Conservation (phyloP, 2,888 invertebrate genomes). For the Cephus sareptanus region DNA sequence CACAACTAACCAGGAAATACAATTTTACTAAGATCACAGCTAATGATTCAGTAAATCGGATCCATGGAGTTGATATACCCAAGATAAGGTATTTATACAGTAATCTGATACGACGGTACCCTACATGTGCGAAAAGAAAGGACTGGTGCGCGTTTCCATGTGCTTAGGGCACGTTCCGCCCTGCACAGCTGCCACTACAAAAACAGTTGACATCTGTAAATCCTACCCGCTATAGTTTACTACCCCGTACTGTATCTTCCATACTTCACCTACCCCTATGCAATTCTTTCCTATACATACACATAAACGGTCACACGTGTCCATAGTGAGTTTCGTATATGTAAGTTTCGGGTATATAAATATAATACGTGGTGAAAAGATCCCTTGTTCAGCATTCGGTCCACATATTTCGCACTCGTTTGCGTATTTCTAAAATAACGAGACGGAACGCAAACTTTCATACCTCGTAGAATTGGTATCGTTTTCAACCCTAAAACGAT, state of each 20-base stretch:
- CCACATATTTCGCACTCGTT: constrained; percentile 12
- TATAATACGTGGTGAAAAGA: constrained; percentile 19
- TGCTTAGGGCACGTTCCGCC: constrained; percentile 39
- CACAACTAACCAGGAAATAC: not conserved
- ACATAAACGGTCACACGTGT: not conserved
- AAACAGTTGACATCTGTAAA: constrained; percentile 61
- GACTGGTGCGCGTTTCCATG: constrained; percentile 14
- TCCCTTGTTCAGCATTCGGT: constrained; percentile 37
- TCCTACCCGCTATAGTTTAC: constrained; percentile 29
- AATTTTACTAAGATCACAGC: not conserved
- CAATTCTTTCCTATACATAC: constrained; percentile 22
- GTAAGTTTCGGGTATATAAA: not conserved
- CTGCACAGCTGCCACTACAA: constrained; percentile 55
- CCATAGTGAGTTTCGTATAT: not conserved
- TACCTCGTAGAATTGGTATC: not conserved
- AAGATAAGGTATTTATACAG: constrained; percentile 50
- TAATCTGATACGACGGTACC: constrained; percentile 42
- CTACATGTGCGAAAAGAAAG: not conserved
- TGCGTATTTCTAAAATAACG: constrained; percentile 19
- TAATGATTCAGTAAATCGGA: constrained; percentile 1
- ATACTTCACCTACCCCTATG: not conserved
- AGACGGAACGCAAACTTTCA: constrained; percentile 9
- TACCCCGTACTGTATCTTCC: constrained; percentile 5
- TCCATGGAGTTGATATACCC: constrained; percentile 7
- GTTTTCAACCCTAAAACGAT: not conserved